Base-by-base conservation (phyloP, 2,888 invertebrate genomes). In the Glaucopsyche alexis region DNA sequence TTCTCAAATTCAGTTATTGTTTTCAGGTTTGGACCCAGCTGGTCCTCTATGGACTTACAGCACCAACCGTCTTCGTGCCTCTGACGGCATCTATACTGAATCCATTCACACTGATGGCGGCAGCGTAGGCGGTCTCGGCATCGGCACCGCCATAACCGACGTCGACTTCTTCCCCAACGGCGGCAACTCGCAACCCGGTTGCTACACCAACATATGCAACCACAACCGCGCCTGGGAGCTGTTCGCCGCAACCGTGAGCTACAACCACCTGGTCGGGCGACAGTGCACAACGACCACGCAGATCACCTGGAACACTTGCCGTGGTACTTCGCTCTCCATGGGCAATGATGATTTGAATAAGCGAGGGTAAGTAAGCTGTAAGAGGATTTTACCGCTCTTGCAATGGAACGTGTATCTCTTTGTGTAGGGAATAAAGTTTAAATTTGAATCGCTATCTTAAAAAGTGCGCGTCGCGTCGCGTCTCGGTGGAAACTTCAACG, bases 161-260 rank as follows among this genome's bases (percentile, higher is more conserved):
- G 93, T 84, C 11, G 94, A 94, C 80, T 94, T 94, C 83, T 94
- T 91, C 86, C 93, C 94, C 14, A 94, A 94, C 76, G 87, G 90
- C 65, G 94, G 94, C 7, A 80, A 73, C 69, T 77, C 77, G 7
- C 87, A 88, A 72, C 86, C 87, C 3, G 85, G 83, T 0, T 88
- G 87, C 69, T 2, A 74, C 1, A 79, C 80, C 42, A 78, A 77
- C 49, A 13, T 82, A 1, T 87, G 87, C 78, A 82, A 82, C 75
- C 87, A 86, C 75, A 81, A 83, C 72, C 81, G 85, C 7, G 81
- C 87, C 0, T 86, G 84, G 84, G 77, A 83, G 72, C 73, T 85
- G 2, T 87, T 84, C 42, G 85, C 84, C 3, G 76, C 86, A 1
- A 79, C 83, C 0, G 78, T 88, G 3, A 79, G 77, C 0, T 71